Base-by-base conservation (phyloP, 2,888 invertebrate species). In the Eilema depressum region DNA sequence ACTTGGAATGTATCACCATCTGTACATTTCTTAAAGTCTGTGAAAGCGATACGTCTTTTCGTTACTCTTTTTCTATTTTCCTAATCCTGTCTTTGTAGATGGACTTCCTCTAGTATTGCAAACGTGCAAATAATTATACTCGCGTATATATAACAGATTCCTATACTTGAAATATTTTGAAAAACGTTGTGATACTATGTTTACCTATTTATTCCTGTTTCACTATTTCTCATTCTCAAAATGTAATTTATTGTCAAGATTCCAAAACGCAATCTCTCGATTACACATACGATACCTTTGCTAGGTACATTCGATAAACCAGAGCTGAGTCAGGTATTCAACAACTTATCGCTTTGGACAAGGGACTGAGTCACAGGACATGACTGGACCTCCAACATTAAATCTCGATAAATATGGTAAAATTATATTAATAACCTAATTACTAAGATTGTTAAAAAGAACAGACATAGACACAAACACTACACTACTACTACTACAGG, bases 311-410 rank as follows among this genome's bases (percentile, higher is more conserved):
- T n/a, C n/a, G n/a, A 33, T 26, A 53, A 26, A 8, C 12, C 28
- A n/a, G 11, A n/a, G 33, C n/a, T 71, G 67, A 71, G 41, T 70
- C 66, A 70, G 63, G 59, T n/a, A 59, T 66, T 66, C 5, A 41
- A 59, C 33, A 67, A 37, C 8, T 66, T 33, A 37, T 71, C 59
- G 60, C 59, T 71, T 66, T 67, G 62, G 41, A 57, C 61, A 47
- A 61, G 17, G 14, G 61, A 17, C 57, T 71, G 70, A 71, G 59
- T 71, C 70, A 71, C 47, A n/a, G 8, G 47, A 37, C 17, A 41
- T 69, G 41, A 59, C 59, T 65, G 70, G 41, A 67, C 23, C 62
- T 63, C 41, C 37, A 57, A 37, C 70, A 25, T 65, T 41, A 59
- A 28, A 17, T 53, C 53, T n/a, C n/a, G n/a, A n/a, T n/a, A n/a